Evolutionary conservation across 2,888 invertebrate genomes (phyloP).

Genomic region (Crossocerus cetratus): DNA sequence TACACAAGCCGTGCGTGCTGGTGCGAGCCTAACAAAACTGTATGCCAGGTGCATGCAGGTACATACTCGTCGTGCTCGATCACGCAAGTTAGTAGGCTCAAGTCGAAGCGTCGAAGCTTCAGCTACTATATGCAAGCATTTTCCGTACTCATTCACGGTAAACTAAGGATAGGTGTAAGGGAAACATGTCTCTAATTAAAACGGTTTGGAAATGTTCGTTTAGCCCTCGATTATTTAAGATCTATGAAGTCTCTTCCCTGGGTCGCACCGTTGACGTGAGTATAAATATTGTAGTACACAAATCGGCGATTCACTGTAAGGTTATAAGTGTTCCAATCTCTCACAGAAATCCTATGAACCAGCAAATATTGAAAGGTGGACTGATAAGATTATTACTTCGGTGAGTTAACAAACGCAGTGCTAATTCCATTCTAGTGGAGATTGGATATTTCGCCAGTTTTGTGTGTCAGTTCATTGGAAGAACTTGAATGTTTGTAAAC

Average conservation of each 20-base stretch:
- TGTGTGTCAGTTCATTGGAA: no score
- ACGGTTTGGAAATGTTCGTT: constrained; percentile 83
- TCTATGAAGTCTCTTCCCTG: constrained; percentile 79
- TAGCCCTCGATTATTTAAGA: constrained; percentile 85
- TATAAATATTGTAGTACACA: constrained; percentile 36
- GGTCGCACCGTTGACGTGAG: constrained; percentile 80
- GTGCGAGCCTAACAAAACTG: no score
- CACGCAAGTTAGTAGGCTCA: constrained; percentile 11
- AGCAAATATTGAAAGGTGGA: constrained; percentile 84
- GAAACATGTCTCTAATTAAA: constrained; percentile 77
- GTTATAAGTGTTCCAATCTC: constrained; percentile 41
- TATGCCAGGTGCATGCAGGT: no score
- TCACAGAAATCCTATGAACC: constrained; percentile 83
- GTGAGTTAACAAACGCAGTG: constrained; percentile 77
- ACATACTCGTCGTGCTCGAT: constrained; percentile 11
- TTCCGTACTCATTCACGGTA: no score
- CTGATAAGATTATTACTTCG: constrained; percentile 84
- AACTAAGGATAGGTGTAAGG: constrained; percentile 13
- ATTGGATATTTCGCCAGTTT: no score
- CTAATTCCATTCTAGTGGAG: background rate
- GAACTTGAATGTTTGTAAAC: no score
- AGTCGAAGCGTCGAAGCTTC: no score
- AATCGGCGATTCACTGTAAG: constrained; percentile 13
- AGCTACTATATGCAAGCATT: no score
- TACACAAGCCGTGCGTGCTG: no score